These are phyloP conservation scores for Microtus oregoni DNA, from an alignment of 2,113 vertebrate species.

Conservation along the genomic window DNA sequence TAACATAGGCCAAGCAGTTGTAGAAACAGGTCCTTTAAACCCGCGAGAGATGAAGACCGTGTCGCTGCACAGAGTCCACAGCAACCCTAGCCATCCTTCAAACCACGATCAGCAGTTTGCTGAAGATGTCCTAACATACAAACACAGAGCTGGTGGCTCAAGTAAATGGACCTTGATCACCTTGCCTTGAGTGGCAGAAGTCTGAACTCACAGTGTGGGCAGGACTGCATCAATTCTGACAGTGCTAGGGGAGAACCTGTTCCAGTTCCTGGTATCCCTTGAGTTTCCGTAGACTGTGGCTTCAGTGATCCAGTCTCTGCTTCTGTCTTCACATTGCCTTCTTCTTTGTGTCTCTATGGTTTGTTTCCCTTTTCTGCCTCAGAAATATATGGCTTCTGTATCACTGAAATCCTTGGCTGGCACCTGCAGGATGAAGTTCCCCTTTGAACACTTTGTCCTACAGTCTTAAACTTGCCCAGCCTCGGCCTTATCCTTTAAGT, in stretches of 20 bases:
- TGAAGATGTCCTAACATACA: neutral
- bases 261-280: neutral
- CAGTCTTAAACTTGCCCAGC: neutral
- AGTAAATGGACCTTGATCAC: neutral
- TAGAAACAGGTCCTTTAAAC: neutral
- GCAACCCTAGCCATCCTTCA: neutral
- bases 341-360: neutral
- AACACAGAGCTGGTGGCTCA: neutral
- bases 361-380: constrained; percentile 1
- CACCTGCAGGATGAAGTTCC: neutral
- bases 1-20: neutral
- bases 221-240: neutral
- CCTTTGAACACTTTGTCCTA: neutral
- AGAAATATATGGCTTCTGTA: neutral
- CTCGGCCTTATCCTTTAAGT: neutral
- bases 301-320: neutral
- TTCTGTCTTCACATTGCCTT: neutral
- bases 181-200: neutral
- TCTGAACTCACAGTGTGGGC: neutral
- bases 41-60: neutral
- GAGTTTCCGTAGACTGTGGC: neutral
- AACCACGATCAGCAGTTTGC: neutral
- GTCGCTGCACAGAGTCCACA: neutral
- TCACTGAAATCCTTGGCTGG: neutral
- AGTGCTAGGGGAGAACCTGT: neutral